phyloP scores from a whole-genome alignment of 2,113 vertebrate species.

The Vidua chalybeata region DNA sequence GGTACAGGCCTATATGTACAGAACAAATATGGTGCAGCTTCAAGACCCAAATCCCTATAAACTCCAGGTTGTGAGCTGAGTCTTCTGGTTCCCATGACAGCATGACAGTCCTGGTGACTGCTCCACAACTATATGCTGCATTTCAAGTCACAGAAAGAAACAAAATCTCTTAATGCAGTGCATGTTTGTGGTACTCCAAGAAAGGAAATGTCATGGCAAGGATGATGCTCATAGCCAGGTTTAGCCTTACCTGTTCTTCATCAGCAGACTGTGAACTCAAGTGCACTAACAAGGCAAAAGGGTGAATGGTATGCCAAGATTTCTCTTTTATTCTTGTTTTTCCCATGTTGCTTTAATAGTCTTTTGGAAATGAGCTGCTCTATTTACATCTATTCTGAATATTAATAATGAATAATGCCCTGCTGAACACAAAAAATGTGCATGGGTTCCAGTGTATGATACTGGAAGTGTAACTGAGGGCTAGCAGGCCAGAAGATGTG shows the following conservation, averaged over 20 bases:
- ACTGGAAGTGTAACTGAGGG: neutral
- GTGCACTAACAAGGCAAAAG: neutral
- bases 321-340: neutral
- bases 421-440: neutral
- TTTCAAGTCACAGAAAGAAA: neutral
- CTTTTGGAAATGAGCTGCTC: neutral
- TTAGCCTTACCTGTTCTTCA: neutral
- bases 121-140: neutral
- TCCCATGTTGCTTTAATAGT: neutral
- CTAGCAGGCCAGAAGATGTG: neutral
- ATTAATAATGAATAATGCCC: neutral
- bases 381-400: neutral
- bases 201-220: neutral
- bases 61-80: neutral
- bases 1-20: neutral
- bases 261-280: neutral
- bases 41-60: neutral
- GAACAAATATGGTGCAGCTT: neutral
- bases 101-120: neutral
- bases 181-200: fast-evolving
- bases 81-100: neutral
- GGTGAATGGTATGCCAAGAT: neutral
- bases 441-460: neutral
- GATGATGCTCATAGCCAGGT: neutral
- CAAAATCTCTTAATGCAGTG: neutral